Evolutionary conservation across 2,113 vertebrate genomes (phyloP), one percentile per base, ranked within the genome.

Genomic region (Camelus dromedarius): DNA sequence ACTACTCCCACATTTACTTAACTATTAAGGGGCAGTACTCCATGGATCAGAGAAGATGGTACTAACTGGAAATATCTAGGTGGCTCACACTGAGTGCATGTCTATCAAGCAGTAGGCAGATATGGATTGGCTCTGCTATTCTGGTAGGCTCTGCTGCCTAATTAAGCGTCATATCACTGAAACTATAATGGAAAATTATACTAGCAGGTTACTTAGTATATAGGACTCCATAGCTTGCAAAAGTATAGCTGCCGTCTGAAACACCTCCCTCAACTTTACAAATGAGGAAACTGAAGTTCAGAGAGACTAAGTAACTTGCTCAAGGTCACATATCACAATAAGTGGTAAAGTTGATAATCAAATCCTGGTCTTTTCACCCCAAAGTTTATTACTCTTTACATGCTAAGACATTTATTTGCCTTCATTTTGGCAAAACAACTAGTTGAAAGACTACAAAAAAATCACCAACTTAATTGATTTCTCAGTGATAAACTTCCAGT

Each of bases 241-340:
- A 72, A 18, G 7, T 64, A 80, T 46, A 77, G 50, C 20, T n/a
- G 32, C 30, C 19, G 69, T 79, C 24, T 50, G 69, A 94, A 91
- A 50, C 20, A 54, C 38, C 56, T 26, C 4, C 19, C 62, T 9
- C 50, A 70, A 66, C 46, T 66, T 96, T 48, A 82, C 72, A 93
- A 73, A 88, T 60, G 46, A 92, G n/a, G n/a, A 95, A 90, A 89
- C 2, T 46, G 3, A 87, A 76, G 32, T 94, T 87, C 88, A 67
- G 26, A 50, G 28, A 83, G 11, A 76, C 82, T 50, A 81, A 91
- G 50, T 42, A 48, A 94, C 46, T 60, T 87, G 42, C 24, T 35
- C 72, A 70, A 72, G 20, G 24, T 87, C 56, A 84, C 6, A 7
- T 62, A 84, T 32, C 30, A 77, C 54, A 64, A 22, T 80, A 58